Evolutionary conservation across 2,797 vertebrate species (phyloP).

Genomic region (Danio kyathit): DNA sequence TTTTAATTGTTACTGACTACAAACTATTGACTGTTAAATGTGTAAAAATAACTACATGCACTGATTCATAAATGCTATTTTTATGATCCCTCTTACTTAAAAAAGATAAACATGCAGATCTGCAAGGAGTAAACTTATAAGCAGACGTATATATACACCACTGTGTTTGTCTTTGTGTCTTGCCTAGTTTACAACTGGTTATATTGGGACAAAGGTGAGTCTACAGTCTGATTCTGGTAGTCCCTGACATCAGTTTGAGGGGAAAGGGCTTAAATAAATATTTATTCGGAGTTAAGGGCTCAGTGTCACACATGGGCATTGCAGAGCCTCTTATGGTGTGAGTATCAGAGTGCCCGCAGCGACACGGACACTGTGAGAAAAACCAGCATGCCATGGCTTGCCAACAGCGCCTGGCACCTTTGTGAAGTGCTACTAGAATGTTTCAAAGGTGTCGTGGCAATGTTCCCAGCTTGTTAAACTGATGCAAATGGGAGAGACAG

Average conservation of each 20-base stretch:
- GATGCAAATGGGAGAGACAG: constrained; percentile 40
- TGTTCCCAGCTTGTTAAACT: constrained; percentile 38
- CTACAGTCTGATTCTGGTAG: constrained; percentile 41
- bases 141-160: constrained; percentile 4
- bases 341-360: constrained; percentile 56
- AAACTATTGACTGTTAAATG: too few relatives aligned
- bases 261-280: constrained; percentile 62
- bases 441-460: constrained; percentile 54
- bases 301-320: constrained; percentile 42
- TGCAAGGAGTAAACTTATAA: constrained; percentile 4
- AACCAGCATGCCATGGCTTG: constrained; percentile 55
- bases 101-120: neutral
- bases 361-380: constrained; percentile 57
- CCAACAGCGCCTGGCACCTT: constrained; percentile 50
- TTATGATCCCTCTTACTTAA: neutral
- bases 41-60: too few relatives aligned
- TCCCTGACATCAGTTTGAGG: constrained; percentile 42
- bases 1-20: too few relatives aligned
- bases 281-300: constrained; percentile 55
- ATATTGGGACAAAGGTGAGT: constrained; percentile 39
- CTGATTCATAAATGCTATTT: neutral
- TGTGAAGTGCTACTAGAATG: constrained; percentile 41
- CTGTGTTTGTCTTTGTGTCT: constrained; percentile 32
- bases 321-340: constrained; percentile 64
- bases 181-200: constrained; percentile 26